Conservation (phyloP, 1,140 invertebrate genomes). For the Oncopeltus fasciatus region DNA sequence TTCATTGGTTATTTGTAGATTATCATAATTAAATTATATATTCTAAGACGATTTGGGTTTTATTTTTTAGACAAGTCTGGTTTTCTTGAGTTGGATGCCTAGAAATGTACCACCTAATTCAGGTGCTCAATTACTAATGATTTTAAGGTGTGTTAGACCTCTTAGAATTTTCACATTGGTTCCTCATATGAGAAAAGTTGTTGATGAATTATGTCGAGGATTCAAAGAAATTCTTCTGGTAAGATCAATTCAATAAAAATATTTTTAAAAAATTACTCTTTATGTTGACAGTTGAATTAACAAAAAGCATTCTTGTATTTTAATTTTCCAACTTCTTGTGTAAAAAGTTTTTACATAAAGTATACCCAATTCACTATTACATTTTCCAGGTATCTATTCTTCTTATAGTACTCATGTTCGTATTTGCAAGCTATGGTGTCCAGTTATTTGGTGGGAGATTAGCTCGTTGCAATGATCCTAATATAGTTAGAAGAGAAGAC, state of each 20-base stretch:
- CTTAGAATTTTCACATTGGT: constrained; percentile 94
- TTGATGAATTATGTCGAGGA: constrained; percentile 94
- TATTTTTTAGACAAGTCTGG: constrained; percentile 60
- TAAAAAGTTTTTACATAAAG: background rate
- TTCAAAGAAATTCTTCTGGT: constrained; percentile 98
- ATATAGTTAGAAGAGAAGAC: constrained; percentile 63
- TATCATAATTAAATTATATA: background rate
- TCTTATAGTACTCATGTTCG: constrained; percentile 96
- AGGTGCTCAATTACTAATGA: constrained; percentile 85
- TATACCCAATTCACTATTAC: background rate
- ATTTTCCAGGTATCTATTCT: constrained; percentile 73
- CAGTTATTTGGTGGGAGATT: constrained; percentile 90
- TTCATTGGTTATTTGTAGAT: no score
- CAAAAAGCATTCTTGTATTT: background rate
- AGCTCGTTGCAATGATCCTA: constrained; percentile 93
- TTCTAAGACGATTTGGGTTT: background rate
- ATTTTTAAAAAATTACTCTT: no score
- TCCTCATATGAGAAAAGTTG: constrained; percentile 98
- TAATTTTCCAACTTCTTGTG: no score
- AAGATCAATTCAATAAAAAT: constrained; percentile 28
- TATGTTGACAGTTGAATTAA: no score
- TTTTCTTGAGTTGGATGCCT: constrained; percentile 96
- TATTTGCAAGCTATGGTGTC: constrained; percentile 97
- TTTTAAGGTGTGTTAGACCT: constrained; percentile 88
- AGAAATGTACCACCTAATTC: constrained; percentile 79